Percentiles rank a stretch among this genome's conserved stretches.
Evolutionary conservation across 2,113 vertebrate species (phyloP).

Genomic region (Antechinus stuartii): DNA sequence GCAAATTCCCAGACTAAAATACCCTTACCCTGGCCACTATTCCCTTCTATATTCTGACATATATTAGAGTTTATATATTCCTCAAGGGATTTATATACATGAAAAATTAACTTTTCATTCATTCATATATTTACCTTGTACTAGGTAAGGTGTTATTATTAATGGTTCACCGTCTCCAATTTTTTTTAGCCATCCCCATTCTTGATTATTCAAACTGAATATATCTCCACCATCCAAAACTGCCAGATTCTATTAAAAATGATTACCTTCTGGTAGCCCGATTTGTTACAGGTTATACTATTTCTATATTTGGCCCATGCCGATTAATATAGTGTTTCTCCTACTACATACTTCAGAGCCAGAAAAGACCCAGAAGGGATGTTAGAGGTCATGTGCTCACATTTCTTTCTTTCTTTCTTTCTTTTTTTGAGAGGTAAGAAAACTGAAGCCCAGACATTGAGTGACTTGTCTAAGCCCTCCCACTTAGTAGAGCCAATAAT

Average conservation of each 20-base stretch:
- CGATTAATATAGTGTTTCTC: background rate
- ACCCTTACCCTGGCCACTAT: background rate
- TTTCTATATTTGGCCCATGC: background rate
- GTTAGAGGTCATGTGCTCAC: background rate
- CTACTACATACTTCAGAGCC: background rate
- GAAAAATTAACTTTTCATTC: background rate
- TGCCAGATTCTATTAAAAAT: background rate
- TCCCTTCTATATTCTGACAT: background rate
- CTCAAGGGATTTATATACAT: background rate
- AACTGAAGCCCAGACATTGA: background rate
- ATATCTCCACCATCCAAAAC: background rate
- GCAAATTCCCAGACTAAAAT: background rate
- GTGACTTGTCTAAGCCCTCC: background rate
- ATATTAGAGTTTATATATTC: background rate
- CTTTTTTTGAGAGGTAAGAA: background rate
- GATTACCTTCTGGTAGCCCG: background rate
- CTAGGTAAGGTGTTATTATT: background rate
- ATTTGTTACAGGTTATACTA: background rate
- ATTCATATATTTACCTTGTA: background rate
- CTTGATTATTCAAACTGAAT: background rate
- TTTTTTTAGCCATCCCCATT: background rate
- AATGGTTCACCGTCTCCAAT: background rate
- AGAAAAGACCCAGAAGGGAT: background rate
- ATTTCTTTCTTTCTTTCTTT: background rate
- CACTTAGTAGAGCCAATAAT: background rate